Evolutionary conservation across 2,113 vertebrate species (phyloP), one percentile per base, ranked within the genome.

Genomic region (Cebus imitator): DNA sequence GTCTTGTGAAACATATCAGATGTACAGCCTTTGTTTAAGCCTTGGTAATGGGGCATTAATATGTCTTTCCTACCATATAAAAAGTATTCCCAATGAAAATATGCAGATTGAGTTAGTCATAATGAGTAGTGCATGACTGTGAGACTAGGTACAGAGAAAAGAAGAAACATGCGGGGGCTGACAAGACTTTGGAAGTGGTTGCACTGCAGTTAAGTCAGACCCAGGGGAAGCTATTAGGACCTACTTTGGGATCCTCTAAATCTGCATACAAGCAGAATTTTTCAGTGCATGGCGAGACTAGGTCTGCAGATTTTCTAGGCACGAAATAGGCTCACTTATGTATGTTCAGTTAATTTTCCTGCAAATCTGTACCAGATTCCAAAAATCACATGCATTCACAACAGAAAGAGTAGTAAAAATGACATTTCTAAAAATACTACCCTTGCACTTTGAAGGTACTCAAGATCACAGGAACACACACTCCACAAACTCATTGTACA

Each of bases 361-460:
- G 87, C 76, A 96, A 27, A 12, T 76, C 94, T 94, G 35, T 91
- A 48, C 90, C 80, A 35, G 9, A 43, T 50, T 68, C 89, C 90
- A 37, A 23, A 78, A 55, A 37, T 43, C 75, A 58, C 82, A 17
- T 3, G 23, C 87, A 48, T 78, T 55, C 50, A 37, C 18, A 73
- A 68, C 9, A 79, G 40, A 82, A 84, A 97, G 68, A 66, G 30
- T 85, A 91, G 66, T 72, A 76, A 95, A 95, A 94, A 17, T 96
- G 97, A 96, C 90, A 88, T 97, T 97, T 97, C 93, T 89, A 96
- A 97, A 97, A 96, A 95, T 94, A 95, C 68, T n/a, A 94, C 75
- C 37, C 86, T 97, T 96, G 95, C 45, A 61, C 95, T 97, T 97
- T 8, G 55, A 32, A 91, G 68, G 37, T 92, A 43, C 55, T 45